Conservation (phyloP, 2,113 vertebrate genomes). For the Periophthalmus modestus region DNA sequence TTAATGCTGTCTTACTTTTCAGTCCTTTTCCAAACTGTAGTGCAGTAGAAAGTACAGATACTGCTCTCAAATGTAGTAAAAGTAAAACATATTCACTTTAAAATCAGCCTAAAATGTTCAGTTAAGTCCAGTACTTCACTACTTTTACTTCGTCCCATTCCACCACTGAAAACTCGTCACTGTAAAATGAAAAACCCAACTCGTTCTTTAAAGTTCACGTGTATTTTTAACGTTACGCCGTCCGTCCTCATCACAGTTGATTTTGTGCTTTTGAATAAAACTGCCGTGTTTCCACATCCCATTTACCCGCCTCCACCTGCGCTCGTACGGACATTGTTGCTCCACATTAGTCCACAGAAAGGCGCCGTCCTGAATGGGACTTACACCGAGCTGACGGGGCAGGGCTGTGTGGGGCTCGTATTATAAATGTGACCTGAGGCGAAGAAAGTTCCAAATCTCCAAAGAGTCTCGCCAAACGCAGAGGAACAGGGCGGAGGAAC, state of each 20-base stretch:
- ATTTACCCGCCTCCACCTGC: neutral
- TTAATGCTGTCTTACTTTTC: too few species aligned
- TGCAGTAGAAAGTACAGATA: too few species aligned
- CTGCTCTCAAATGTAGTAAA: too few species aligned
- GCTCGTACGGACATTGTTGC: neutral
- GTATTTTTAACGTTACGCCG: too few species aligned
- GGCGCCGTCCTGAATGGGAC: neutral
- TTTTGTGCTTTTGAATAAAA: neutral
- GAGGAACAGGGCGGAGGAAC: neutral
- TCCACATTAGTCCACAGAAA: neutral
- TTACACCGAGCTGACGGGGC: neutral
- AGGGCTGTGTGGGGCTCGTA: neutral
- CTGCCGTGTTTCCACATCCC: neutral
- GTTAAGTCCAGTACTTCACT: too few species aligned
- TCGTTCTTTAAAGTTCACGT: too few species aligned
- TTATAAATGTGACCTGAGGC: conserved; percentile 2
- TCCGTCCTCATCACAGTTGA: neutral
- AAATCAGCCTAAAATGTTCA: too few species aligned
- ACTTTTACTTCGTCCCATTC: too few species aligned
- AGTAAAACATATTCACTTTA: too few species aligned
- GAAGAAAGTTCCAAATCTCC: neutral
- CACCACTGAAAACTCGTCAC: too few species aligned
- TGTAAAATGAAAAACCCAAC: too few species aligned
- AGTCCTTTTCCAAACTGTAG: too few species aligned
- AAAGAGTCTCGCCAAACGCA: neutral